Conservation (phyloP, 1,140 invertebrate species). For the Cydia pomonella region DNA sequence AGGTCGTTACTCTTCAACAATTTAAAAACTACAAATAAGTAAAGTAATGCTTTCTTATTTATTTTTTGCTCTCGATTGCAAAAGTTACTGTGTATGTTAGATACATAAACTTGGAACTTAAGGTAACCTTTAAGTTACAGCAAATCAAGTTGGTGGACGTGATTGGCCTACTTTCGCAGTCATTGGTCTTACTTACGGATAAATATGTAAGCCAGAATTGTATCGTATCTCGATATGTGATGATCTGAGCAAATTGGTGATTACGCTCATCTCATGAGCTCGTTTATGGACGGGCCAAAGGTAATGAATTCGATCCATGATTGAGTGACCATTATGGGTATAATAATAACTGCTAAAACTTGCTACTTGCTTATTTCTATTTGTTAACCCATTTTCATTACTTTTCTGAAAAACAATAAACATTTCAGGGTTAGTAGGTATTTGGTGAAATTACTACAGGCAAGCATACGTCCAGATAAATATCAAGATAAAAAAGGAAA, state of each 20-base stretch:
- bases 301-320: conserved; percentile 1
- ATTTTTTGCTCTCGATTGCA: not conserved
- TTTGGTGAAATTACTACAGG: too few species aligned
- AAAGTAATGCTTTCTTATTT: too few species aligned
- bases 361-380: not conserved
- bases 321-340: conserved; percentile 9
- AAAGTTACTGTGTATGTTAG: not conserved
- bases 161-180: not conserved
- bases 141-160: not conserved
- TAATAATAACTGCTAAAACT: conserved; percentile 1
- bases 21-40: too few species aligned
- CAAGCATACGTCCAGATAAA: too few species aligned
- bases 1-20: too few species aligned
- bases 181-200: not conserved
- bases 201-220: not conserved
- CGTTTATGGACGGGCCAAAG: not conserved
- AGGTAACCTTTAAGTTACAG: not conserved
- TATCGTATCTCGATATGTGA: not conserved
- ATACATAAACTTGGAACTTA: not conserved
- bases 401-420: too few species aligned
- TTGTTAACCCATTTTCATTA: not conserved
- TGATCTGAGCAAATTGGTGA: conserved; percentile 7
- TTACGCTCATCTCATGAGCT: not conserved
- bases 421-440: too few species aligned
- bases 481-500: too few species aligned